Conservation (phyloP, 2,888 invertebrate species). For the Bombylius discolor region DNA sequence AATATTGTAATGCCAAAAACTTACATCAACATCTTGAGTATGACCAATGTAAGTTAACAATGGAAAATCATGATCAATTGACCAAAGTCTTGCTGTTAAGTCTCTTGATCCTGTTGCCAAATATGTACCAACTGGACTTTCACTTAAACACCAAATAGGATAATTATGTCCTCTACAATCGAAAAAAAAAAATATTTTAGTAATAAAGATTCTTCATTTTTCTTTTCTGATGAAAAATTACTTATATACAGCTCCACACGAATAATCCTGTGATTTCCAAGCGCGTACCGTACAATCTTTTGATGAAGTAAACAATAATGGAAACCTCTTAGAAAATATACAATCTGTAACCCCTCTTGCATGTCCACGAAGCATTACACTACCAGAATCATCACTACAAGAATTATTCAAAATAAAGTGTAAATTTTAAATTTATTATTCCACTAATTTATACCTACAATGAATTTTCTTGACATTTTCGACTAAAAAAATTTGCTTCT, state of each 20-base stretch:
- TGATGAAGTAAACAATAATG: slow-evolving; percentile 54
- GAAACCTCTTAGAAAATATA: slow-evolving; percentile 42
- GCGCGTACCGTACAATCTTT: slow-evolving; percentile 66
- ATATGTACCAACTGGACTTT: slow-evolving; percentile 59
- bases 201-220: neutral
- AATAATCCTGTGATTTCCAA: slow-evolving; percentile 54
- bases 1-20: slow-evolving; percentile 23
- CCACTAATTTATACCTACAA: slow-evolving; percentile 18
- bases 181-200: neutral
- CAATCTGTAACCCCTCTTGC: slow-evolving; percentile 53
- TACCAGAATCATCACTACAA: slow-evolving; percentile 42
- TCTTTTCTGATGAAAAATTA: slow-evolving; percentile 20
- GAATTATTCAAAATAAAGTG: slow-evolving; percentile 1
- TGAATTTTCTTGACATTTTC: slow-evolving; percentile 23
- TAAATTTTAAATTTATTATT: neutral
- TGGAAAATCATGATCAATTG: slow-evolving; percentile 61
- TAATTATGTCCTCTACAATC: slow-evolving; percentile 62
- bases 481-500: slow-evolving; percentile 6
- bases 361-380: slow-evolving; percentile 56
- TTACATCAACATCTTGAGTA: slow-evolving; percentile 73
- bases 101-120: slow-evolving; percentile 82
- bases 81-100: slow-evolving; percentile 77
- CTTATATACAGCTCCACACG: slow-evolving; percentile 57
- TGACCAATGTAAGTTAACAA: slow-evolving; percentile 80
- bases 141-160: slow-evolving; percentile 79